Evolutionary conservation across 2,113 vertebrate species (phyloP), one percentile per base, ranked within the genome.

Genomic region (Nestor notabilis): DNA sequence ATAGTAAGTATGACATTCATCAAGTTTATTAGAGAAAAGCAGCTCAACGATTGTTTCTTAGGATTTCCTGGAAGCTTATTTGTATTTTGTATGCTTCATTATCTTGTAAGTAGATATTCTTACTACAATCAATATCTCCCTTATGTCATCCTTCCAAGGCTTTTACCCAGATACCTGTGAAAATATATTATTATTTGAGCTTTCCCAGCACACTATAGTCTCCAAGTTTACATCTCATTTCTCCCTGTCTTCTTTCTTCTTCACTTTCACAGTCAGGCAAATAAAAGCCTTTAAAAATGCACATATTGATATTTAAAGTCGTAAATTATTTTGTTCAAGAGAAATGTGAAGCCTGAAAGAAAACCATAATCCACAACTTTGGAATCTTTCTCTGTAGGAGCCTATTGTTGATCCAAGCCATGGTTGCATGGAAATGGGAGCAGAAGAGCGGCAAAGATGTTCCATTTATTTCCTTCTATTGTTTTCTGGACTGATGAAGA

Each of bases 261-360:
- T 70, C 5, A 8, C 27, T 46, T 58, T 93, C 58, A 75, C 20
- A 84, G 18, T 74, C 56, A 92, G 49, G 50, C 41, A 86, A 94
- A 95, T 89, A 95, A 90, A 91, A 71, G 29, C 19, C 39, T 81
- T 90, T 97, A 70, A 95, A 97, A 98, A 97, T 96, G 87, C 65
- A 98, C 96, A 98, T 95, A 96, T 52, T 96, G 81, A 61, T 97
- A 96, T 97, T 97, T 98, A 88, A 97, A 96, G 95, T 91, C 94
- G 91, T 82, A 37, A 23, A 87, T n/a, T 77, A 14, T 87, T 77
- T 95, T 93, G 37, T 64, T 11, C 39, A 94, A 84, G 44, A 94
- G 63, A 96, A 96, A 91, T n/a, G 2, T 70, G 84, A 87, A 43
- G 56, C 65, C 85, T 94, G 83, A 23, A 94, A 83, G 46, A 47